Evolutionary conservation across 2,888 invertebrate genomes (phyloP).

Genomic region (Micoletzkya japonica): DNA sequence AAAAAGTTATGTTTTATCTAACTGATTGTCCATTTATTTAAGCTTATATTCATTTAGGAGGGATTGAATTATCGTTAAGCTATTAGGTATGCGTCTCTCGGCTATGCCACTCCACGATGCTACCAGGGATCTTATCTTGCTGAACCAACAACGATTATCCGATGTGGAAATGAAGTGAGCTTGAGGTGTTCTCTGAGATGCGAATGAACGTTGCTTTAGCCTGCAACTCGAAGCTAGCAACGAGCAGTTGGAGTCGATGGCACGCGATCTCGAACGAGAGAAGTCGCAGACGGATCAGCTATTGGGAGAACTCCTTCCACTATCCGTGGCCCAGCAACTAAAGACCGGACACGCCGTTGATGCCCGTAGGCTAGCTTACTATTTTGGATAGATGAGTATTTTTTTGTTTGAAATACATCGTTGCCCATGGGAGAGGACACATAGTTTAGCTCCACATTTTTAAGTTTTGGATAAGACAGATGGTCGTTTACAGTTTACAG

Average conservation of each 20-base stretch:
- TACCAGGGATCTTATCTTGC: slow-evolving; percentile 52
- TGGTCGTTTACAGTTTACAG: neutral
- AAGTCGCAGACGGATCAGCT: slow-evolving; percentile 62
- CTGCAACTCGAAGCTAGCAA: slow-evolving; percentile 57
- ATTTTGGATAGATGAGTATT: neutral
- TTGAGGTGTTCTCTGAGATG: neutral
- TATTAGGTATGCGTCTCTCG: slow-evolving; percentile 40
- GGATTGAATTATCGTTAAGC: slow-evolving; percentile 30
- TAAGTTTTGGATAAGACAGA: neutral
- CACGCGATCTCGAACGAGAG: slow-evolving; percentile 55
- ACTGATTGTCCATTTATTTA: no score
- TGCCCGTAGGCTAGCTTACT: no score
- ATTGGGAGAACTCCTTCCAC: slow-evolving; percentile 61
- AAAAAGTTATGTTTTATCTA: no score
- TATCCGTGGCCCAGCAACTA: slow-evolving; percentile 63
- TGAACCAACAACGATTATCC: slow-evolving; percentile 55
- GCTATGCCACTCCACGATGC: slow-evolving; percentile 57
- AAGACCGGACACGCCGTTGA: slow-evolving; percentile 63
- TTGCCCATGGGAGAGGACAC: neutral
- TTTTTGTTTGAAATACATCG: neutral
- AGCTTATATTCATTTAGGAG: no score
- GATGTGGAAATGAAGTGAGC: slow-evolving; percentile 52
- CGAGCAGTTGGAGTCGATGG: slow-evolving; percentile 53
- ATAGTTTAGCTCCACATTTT: neutral
- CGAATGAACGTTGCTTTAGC: slow-evolving; percentile 31